Conservation (phyloP, 2,888 invertebrate species). For the Neoaliturus tenellus region DNA sequence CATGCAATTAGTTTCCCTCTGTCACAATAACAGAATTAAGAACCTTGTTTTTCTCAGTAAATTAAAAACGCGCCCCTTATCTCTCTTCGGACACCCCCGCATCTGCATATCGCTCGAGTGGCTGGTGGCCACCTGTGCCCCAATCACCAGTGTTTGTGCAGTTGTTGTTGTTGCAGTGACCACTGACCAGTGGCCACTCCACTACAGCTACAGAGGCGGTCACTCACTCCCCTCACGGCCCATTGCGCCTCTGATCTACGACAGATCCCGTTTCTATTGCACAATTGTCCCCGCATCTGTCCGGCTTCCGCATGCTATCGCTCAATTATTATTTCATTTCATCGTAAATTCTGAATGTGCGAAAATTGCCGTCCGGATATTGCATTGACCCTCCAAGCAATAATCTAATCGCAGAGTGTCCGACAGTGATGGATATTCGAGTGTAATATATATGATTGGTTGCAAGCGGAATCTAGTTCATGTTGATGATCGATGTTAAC, state of each 20-base stretch:
- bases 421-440: too few relatives aligned
- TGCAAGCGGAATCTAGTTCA: too few relatives aligned
- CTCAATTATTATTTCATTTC: constrained; percentile 50
- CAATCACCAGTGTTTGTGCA: constrained; percentile 21
- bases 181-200: constrained; percentile 25
- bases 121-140: neutral
- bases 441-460: too few relatives aligned
- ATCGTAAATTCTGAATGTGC: constrained; percentile 46
- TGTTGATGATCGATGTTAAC: too few relatives aligned
- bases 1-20: too few relatives aligned
- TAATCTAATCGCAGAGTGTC: neutral
- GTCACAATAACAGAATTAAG: too few relatives aligned
- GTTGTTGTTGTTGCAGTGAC: neutral
- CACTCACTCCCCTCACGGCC: constrained; percentile 25
- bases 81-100: too few relatives aligned
- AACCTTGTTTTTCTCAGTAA: too few relatives aligned
- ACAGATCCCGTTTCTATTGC: constrained; percentile 43
- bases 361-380: neutral
- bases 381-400: neutral
- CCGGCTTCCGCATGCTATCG: constrained; percentile 13
- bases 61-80: too few relatives aligned
- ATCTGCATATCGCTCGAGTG: too few relatives aligned
- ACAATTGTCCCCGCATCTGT: neutral
- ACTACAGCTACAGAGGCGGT: neutral
- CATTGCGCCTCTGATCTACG: constrained; percentile 34